Percentiles rank a stretch among this genome's conserved stretches.
These are phyloP conservation scores for Athene noctua DNA, from an alignment of 2,113 vertebrate species.

Conservation along the genomic window DNA sequence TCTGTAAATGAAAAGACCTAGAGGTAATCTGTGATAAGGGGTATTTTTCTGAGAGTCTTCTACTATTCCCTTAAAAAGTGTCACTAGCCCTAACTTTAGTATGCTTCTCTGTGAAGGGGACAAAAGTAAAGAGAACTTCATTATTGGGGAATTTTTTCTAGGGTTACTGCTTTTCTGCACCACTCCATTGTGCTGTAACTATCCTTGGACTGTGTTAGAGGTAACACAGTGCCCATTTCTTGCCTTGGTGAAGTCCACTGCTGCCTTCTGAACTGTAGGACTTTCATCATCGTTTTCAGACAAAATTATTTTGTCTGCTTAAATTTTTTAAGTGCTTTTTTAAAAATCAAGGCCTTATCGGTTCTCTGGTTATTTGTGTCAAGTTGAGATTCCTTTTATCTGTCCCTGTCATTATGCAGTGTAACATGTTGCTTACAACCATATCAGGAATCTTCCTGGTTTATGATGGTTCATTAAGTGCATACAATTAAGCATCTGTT, in stretches of 20 bases:
- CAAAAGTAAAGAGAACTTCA: background rate
- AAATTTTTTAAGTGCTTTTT: background rate
- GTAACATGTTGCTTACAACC: constrained; percentile 27
- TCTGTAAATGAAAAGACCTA: background rate
- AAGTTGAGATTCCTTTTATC: background rate
- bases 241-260: background rate
- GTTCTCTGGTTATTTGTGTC: background rate
- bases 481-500: constrained; percentile 69
- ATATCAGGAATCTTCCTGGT: constrained; percentile 46
- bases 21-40: background rate
- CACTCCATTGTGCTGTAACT: background rate
- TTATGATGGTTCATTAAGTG: constrained; percentile 60
- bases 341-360: background rate
- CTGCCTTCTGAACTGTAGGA: background rate
- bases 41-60: background rate
- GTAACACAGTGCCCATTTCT: background rate
- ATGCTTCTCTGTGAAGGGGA: background rate
- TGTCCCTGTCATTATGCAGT: background rate
- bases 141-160: background rate
- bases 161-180: background rate
- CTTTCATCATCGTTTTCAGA: background rate
- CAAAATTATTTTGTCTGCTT: background rate
- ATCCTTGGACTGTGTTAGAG: background rate
- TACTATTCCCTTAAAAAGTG: background rate
- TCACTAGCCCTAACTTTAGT: background rate